Base-by-base conservation (phyloP, 30 jellyfish, hydroid and myxozoan species). In the Mastigias papua region DNA sequence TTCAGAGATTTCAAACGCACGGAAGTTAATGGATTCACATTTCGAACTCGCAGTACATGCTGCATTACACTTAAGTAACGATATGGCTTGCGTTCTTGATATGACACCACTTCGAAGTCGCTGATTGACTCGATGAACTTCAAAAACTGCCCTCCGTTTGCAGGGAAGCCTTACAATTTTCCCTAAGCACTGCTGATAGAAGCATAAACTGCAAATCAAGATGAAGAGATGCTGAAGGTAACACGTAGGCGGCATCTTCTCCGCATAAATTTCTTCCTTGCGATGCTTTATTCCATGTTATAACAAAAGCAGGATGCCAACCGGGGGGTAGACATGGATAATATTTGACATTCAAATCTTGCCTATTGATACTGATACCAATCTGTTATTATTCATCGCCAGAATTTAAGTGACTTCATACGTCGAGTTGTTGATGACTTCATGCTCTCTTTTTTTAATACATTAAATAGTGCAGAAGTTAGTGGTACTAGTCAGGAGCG, bases 1-100 rank as follows among this genome's bases (percentile, higher is more conserved):
- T n/a, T 27, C 61, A 27, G 82, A 34, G 6, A 9, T 6, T 30
- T 34, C 64, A 21, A 20, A 10, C 13, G 8, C 20, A 30, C 67
- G 29, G 49, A 82, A 82, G 30, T 82, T 82, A 0, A 82, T 30
- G 15, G 91, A 37, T 11, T 48, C 67, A 62, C 91, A 82, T 20
- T 23, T 19, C 1, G 19, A 17, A 16, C 21, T 33, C 15, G 85
- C 76, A 1, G 54, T 31, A 21, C 91, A 82, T 26, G 76, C 78
- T 13, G 73, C 16, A 69, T 37, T 69, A 66, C 91, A 82, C 46
- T 22, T n/a, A 13, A 46, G 13, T 27, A 82, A 28, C 23, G 91
- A 82, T 0, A 57, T 58, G 5, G 62, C 78, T 48, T n/a, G 25
- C 46, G 10, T 48, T 4, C 32, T 25, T 1, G 78, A 37, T 10